Percentiles rank a stretch among this genome's conserved stretches.
Evolutionary conservation across 2,888 invertebrate genomes (phyloP).

Genomic region (Biston stratarius): DNA sequence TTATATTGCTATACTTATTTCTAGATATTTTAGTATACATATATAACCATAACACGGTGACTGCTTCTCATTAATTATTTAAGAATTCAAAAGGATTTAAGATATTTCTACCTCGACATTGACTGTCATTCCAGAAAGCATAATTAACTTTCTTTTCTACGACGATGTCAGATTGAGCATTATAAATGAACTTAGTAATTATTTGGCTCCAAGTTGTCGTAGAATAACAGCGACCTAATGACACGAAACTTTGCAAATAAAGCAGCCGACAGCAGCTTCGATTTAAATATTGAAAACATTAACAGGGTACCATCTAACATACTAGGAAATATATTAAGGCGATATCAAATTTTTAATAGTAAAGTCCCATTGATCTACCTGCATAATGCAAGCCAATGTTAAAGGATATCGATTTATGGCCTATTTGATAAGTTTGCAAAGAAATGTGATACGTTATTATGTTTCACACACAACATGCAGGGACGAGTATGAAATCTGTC

Average conservation of each 20-base stretch:
- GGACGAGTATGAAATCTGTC: conserved; percentile 2
- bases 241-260: conserved; percentile 41
- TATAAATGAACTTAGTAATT: conserved; percentile 66
- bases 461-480: background rate
- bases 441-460: background rate
- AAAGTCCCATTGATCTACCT: background rate
- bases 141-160: conserved; percentile 76
- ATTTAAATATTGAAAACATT: conserved; percentile 38
- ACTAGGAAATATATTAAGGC: background rate
- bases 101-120: conserved; percentile 60
- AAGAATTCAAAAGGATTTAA: conserved; percentile 68
- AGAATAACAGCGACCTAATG: conserved; percentile 44
- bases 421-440: background rate
- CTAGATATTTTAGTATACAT: conserved; percentile 16
- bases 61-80: conserved; percentile 67
- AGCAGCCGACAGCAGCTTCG: conserved; percentile 31
- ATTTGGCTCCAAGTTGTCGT: conserved; percentile 42
- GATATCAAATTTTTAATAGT: background rate
- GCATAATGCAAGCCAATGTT: background rate
- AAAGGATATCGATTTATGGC: background rate
- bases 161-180: conserved; percentile 63
- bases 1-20: background rate
- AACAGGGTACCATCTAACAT: conserved; percentile 29
- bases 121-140: conserved; percentile 67
- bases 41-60: conserved; percentile 28